A percentile compares a stretch with the other conserved stretches of the same genome.
Conservation (phyloP, 2,888 invertebrate species). For the Macropis europaea region DNA sequence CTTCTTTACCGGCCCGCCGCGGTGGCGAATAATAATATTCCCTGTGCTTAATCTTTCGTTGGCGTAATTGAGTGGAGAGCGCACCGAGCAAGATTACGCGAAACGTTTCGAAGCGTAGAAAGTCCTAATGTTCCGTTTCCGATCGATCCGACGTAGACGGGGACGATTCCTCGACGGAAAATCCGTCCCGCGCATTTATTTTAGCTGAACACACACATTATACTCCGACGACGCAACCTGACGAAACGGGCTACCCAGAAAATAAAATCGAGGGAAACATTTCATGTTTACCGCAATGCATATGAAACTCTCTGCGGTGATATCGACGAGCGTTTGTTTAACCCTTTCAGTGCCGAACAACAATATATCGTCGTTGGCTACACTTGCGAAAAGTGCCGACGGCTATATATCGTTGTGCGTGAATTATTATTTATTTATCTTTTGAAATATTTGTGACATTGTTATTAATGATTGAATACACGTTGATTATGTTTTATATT, state of each 20-base stretch:
- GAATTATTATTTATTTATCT: too few relatives aligned
- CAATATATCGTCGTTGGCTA: too few relatives aligned
- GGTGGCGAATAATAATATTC: conserved; percentile 19
- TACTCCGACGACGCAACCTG: background rate
- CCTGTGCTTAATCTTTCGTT: conserved; percentile 9
- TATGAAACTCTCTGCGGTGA: background rate
- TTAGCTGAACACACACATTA: background rate
- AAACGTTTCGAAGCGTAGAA: conserved; percentile 6
- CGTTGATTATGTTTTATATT: too few relatives aligned
- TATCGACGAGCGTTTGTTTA: background rate
- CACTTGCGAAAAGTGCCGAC: too few relatives aligned
- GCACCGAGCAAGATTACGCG: conserved; percentile 1
- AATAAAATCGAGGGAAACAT: background rate
- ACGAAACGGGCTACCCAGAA: background rate
- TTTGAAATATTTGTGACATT: too few relatives aligned
- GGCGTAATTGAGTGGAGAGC: background rate
- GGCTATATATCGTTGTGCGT: too few relatives aligned
- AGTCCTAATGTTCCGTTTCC: conserved; percentile 13
- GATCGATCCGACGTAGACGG: background rate
- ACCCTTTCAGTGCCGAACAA: background rate
- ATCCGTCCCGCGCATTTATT: background rate
- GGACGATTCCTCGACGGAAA: background rate
- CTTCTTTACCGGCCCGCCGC: background rate
- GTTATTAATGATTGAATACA: too few relatives aligned
- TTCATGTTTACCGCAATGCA: background rate